Conservation (phyloP, 2,888 invertebrate species). For the Ethmia dodecea region DNA sequence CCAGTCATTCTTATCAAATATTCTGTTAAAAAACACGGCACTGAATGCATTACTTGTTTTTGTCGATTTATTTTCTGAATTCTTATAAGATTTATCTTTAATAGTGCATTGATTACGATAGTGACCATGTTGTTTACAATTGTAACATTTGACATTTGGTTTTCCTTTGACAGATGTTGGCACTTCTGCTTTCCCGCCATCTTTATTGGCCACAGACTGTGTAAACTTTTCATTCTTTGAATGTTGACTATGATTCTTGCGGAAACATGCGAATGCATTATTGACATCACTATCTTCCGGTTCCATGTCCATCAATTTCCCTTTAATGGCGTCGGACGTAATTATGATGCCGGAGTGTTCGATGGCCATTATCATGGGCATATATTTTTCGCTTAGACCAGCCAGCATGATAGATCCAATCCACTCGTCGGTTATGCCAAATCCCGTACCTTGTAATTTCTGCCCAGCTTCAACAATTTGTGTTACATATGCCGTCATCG, state of each 20-base stretch:
- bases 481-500: constrained; percentile 8
- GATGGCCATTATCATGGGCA: constrained; percentile 22
- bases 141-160: constrained; percentile 10
- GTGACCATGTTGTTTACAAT: constrained; percentile 17
- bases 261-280: background rate
- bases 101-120: constrained; percentile 9
- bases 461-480: constrained; percentile 9
- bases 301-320: too few species aligned
- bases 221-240: too few species aligned
- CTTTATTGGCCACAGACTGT: background rate
- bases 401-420: constrained; percentile 18
- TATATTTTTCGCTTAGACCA: constrained; percentile 19
- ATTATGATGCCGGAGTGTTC: too few species aligned
- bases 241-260: too few species aligned
- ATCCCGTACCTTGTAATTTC: too few species aligned
- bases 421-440: constrained; percentile 3
- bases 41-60: constrained; percentile 12
- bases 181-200: background rate
- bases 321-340: constrained; percentile 11
- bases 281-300: background rate
- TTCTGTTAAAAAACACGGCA: constrained; percentile 16
- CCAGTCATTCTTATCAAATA: constrained; percentile 13
- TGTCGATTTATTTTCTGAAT: background rate
- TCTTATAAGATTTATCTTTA: too few species aligned
- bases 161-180: background rate